Percentiles rank a stretch among this genome's conserved stretches.
These are phyloP conservation scores for Eulemur mongoz DNA, from an alignment of 2,797 vertebrate species.

Conservation along the genomic window DNA sequence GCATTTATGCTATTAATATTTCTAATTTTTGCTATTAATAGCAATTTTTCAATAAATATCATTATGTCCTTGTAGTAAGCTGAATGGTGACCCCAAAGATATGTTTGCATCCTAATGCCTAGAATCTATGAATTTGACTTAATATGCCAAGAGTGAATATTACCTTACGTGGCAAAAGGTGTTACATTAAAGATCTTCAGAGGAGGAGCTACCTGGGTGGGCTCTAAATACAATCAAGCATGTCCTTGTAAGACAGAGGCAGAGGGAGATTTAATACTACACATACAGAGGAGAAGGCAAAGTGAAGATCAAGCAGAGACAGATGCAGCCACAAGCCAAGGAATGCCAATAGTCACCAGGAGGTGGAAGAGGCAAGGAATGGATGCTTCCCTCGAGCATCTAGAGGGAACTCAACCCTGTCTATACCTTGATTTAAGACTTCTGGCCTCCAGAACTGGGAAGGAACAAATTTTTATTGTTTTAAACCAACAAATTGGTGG, in stretches of 20 bases:
- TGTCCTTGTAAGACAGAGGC: background rate
- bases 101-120: background rate
- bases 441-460: background rate
- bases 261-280: background rate
- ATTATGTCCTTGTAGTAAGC: background rate
- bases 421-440: background rate
- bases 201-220: background rate
- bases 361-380: background rate
- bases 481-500: background rate
- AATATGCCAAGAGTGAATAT: background rate
- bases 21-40: background rate
- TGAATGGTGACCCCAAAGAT: background rate
- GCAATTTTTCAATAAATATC: background rate
- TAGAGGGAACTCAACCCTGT: background rate
- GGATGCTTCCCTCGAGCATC: background rate
- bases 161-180: background rate
- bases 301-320: background rate
- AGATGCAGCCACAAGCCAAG: background rate
- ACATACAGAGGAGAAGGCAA: background rate
- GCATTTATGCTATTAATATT: background rate
- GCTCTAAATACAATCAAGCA: background rate
- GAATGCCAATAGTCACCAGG: background rate
- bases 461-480: background rate
- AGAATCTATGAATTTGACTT: background rate
- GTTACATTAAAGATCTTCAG: background rate